These are phyloP conservation scores for Beroe ovata DNA, from an alignment of 37 sponge, comb jelly and placozoan species.

Conservation along the genomic window DNA sequence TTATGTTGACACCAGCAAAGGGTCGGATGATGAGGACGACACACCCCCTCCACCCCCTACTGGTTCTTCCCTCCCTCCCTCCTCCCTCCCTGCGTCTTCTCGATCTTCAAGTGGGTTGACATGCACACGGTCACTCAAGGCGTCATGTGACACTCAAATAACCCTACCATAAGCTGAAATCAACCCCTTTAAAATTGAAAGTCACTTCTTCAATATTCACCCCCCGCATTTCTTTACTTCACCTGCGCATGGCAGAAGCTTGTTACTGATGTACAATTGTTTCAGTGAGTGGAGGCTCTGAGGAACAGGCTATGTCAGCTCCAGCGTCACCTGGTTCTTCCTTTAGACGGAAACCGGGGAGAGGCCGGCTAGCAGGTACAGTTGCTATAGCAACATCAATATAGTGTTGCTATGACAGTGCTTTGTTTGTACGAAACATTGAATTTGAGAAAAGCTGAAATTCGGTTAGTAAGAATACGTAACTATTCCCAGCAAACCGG, in stretches of 20 bases:
- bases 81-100: conserved; percentile 47
- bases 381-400: too few relatives aligned
- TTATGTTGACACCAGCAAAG: conserved; percentile 2
- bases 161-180: too few relatives aligned
- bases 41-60: conserved; percentile 43
- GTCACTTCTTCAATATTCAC: too few relatives aligned
- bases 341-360: conserved; percentile 8
- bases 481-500: background rate
- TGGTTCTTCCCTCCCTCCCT: background rate
- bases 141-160: too few relatives aligned
- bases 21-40: conserved; percentile 59
- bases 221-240: too few relatives aligned
- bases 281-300: conserved; percentile 15
- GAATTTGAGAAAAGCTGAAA: too few relatives aligned
- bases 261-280: too few relatives aligned
- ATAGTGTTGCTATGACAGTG: too few relatives aligned
- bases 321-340: conserved; percentile 21
- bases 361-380: conserved; percentile 19
- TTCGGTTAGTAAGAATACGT: too few relatives aligned
- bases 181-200: too few relatives aligned
- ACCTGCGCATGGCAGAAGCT: background rate
- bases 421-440: too few relatives aligned
- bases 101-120: conserved; percentile 27
- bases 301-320: conserved; percentile 22
- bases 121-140: too few relatives aligned